A percentile compares a stretch with the other conserved stretches of the same genome.
Evolutionary conservation across 2,888 invertebrate species (phyloP).

Genomic region (Periphyllus acericola): DNA sequence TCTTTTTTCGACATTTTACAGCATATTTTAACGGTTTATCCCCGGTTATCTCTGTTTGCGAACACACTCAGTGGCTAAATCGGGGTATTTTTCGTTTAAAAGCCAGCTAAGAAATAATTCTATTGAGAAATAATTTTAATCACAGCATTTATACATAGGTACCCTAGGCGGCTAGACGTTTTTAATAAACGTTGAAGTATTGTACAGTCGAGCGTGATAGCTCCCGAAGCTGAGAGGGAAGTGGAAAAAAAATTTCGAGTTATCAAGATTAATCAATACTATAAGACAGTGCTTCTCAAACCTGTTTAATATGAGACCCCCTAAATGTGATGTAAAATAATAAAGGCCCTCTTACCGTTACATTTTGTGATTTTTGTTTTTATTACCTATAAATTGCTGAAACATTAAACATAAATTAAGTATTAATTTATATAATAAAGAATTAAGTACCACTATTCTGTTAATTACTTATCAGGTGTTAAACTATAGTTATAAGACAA

Average conservation of each 20-base stretch:
- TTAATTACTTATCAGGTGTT: too few species aligned
- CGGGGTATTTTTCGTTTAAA: background rate
- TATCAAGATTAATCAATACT: background rate
- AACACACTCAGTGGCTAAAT: background rate
- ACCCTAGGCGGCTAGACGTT: background rate
- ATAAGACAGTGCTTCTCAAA: background rate
- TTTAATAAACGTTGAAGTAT: background rate
- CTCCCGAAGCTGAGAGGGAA: background rate
- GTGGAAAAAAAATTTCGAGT: background rate
- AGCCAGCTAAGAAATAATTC: too few species aligned
- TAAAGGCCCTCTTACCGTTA: too few species aligned
- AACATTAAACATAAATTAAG: too few species aligned
- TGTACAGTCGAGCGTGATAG: background rate
- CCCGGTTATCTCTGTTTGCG: background rate
- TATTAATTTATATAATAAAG: too few species aligned
- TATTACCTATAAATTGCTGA: too few species aligned
- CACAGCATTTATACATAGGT: too few species aligned
- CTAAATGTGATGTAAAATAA: too few species aligned
- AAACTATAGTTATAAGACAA: too few species aligned
- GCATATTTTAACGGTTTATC: background rate
- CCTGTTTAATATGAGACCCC: background rate
- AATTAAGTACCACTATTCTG: too few species aligned
- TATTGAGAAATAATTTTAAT: too few species aligned
- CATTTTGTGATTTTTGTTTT: too few species aligned
- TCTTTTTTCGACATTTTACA: background rate